A percentile compares a stretch with the other conserved stretches of the same genome.
phyloP scores from a whole-genome alignment of 2,797 vertebrate species.

The Rallus crepitans region DNA sequence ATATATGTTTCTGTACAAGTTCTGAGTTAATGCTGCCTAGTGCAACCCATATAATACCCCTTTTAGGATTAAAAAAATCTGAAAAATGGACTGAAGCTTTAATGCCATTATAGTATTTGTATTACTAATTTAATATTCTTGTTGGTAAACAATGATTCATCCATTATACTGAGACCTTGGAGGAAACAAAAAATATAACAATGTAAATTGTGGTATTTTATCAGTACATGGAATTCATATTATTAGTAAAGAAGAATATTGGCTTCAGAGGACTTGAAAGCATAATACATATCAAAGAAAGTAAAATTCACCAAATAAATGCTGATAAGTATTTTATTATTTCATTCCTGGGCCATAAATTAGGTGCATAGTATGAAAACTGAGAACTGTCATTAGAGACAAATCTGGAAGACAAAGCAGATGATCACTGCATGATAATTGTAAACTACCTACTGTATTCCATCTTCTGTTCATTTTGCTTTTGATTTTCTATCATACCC shows the following conservation, averaged over 20 bases:
- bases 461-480: background rate
- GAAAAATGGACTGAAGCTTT: background rate
- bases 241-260: background rate
- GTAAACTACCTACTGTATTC: background rate
- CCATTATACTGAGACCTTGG: background rate
- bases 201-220: background rate
- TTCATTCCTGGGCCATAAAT: background rate
- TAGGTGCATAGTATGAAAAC: background rate
- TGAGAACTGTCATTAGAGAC: background rate
- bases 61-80: background rate
- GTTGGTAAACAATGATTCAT: background rate
- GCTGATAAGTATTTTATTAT: background rate
- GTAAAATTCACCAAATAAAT: background rate
- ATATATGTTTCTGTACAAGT: background rate
- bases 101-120: background rate
- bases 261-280: background rate
- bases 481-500: background rate
- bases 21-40: background rate
- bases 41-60: background rate
- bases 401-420: background rate
- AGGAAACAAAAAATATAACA: background rate
- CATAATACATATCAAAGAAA: background rate
- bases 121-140: background rate
- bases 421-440: background rate
- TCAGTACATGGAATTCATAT: background rate